These are phyloP conservation scores for Lota lota DNA, from an alignment of 2,113 vertebrate genomes.

Conservation along the genomic window DNA sequence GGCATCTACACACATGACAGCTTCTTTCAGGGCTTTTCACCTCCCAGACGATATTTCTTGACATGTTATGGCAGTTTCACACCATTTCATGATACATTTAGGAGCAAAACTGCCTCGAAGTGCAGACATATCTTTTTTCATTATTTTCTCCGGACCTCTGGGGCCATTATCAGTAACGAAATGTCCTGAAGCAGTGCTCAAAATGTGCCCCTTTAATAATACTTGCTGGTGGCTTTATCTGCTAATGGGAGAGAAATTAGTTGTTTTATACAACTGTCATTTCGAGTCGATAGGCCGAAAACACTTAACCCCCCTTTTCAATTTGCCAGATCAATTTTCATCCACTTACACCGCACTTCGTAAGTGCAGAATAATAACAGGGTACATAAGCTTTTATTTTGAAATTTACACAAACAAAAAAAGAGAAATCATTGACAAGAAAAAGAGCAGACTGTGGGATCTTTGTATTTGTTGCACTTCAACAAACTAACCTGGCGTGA, in stretches of 20 bases:
- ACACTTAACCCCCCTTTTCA: conserved; percentile 85
- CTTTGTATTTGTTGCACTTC: conserved; percentile 49
- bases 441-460: conserved; percentile 38
- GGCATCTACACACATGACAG: conserved; percentile 47
- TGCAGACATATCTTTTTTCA: conserved; percentile 53
- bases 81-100: conserved; percentile 43
- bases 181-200: conserved; percentile 63
- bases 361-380: conserved; percentile 92
- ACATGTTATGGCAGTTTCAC: conserved; percentile 36
- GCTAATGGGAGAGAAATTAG: conserved; percentile 90
- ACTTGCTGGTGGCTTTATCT: conserved; percentile 80
- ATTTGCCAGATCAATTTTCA: conserved; percentile 95
- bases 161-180: conserved; percentile 71
- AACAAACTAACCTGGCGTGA: conserved; percentile 75
- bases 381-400: conserved; percentile 91
- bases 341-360: conserved; percentile 83
- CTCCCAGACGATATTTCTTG: conserved; percentile 46
- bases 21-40: conserved; percentile 49
- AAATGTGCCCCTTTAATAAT: conserved; percentile 75
- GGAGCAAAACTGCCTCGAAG: conserved; percentile 45
- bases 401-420: conserved; percentile 78
- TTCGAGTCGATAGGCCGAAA: conserved; percentile 89
- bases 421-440: conserved; percentile 82
- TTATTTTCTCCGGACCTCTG: conserved; percentile 53
- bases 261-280: conserved; percentile 83